Evolutionary conservation across 1,140 invertebrate genomes (phyloP), one percentile per base, ranked within the genome.

Genomic region (Drosophila fuyamai): DNA sequence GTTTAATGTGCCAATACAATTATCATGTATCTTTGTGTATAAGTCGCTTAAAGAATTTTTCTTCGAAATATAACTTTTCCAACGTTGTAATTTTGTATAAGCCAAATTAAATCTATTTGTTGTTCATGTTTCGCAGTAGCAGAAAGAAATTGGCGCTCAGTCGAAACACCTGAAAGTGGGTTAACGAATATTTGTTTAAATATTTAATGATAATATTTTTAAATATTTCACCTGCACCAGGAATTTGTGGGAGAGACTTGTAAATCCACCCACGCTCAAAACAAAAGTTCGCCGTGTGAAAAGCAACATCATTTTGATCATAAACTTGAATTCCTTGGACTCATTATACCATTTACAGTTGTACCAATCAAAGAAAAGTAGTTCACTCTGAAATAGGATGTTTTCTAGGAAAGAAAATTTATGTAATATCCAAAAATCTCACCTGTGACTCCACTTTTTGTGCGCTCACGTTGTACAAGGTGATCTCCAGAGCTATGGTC

Each of bases 1-100:
- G 80, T 89, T 89, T 81, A 88, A 86, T 86, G 83, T 86, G 83
- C 79, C 83, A 86, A 82, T 88, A 72, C 71, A 83, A 80, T 72
- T 70, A 70, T 62, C 67, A 73, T 63, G 70, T 81, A 67, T 67
- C 70, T 70, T 76, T 80, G 73, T 81, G 70, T 81, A 65, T 89
- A 89, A 89, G 80, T 88, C 68, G 72, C 68, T 60, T 77, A 68
- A 82, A 79, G 66, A 84, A 71, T 72, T 82, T 70, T 65, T 57
- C 58, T 66, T 78, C 76, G 43, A 76, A 85, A 75, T 78, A 89
- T 75, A 89, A 84, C 38, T 81, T 89, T 89, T 89, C 80, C 77
- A 84, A 81, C 81, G 85, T 89, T 89, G 85, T 89, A 77, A 84
- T 79, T 89, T 88, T 86, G 74, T 88, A 88, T 29, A 57, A 63